phyloP scores from a whole-genome alignment of 2,113 vertebrate genomes.

The Sebastes schlegelii region DNA sequence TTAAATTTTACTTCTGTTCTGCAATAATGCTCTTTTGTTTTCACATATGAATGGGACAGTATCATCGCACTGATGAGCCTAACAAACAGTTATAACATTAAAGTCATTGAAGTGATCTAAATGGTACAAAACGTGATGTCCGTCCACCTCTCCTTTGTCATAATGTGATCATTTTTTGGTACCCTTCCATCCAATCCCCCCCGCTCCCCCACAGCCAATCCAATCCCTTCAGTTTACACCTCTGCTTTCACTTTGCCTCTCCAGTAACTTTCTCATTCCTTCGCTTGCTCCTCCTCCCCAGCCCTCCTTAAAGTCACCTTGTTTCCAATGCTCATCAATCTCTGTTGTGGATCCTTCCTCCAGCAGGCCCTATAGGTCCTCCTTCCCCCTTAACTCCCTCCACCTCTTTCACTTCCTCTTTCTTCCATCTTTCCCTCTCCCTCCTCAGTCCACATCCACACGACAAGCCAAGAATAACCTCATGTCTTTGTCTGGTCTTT shows the following conservation, averaged over 20 bases:
- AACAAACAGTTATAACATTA: background rate
- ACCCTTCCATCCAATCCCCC: constrained; percentile 2
- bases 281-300: constrained; percentile 28
- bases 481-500: background rate
- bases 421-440: background rate
- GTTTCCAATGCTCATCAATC: constrained; percentile 75
- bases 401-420: constrained; percentile 28
- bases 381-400: constrained; percentile 11
- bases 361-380: constrained; percentile 26
- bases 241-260: constrained; percentile 45
- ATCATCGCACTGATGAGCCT: no score
- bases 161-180: constrained; percentile 12
- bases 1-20: background rate
- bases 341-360: constrained; percentile 72
- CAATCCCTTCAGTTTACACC: constrained; percentile 18
- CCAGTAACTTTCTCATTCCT: constrained; percentile 39
- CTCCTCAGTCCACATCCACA: constrained; percentile 6
- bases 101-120: background rate
- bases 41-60: background rate
- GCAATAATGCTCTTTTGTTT: background rate
- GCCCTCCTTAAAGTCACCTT: constrained; percentile 81
- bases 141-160: background rate
- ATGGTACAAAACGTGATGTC: background rate
- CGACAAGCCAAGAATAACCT: constrained; percentile 13
- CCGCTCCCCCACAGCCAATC: background rate